Base-by-base conservation (phyloP, 1,140 invertebrate genomes). In the Tetramorium alpestre region DNA sequence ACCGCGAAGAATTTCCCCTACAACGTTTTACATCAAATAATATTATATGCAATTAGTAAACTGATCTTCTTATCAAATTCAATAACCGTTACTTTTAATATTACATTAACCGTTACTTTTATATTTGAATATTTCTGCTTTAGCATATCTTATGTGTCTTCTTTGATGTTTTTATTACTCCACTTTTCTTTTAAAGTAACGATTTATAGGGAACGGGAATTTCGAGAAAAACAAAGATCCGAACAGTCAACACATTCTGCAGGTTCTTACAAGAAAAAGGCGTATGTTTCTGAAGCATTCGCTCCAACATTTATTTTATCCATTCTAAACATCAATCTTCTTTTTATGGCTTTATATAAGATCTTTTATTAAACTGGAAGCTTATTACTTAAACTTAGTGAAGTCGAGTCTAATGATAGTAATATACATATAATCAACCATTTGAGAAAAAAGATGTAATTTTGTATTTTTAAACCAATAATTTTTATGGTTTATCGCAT, bases 301-400 rank as follows among this genome's bases (percentile, higher is more conserved):
- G 33, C 22, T 54, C 7, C 5, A 56, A 38, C 47, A 25, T 60
- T n/a, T 60, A 47, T 33, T 58, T 58, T 11, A 44, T 47, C 7
- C 6, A 47, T 28, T 16, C 3, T 44, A n/a, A 72, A 72, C 10
- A 58, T 70, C 6, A 82, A 58, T 70, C 25, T 73, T 73, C 41
- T 47, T 47, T 58, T 60, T 25, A 47, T n/a, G 16, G 0, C 8
- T 44, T 72, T 22, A 5, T 16, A 3, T 72, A 51, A 65, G 13
- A 67, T 51, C n/a, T 28, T 70, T 70, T 54, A 81, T 65, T 78
- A 41, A 80, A 28, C 11, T 33, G 3, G 18, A 0, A 47, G 4
- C 22, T 58, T 44, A 82, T 82, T 28, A 44, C 41, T 28, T 41
- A 11, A 81, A 58, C 0, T 16, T 3, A 80, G n/a, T 38, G 7